phyloP scores from a whole-genome alignment of 2,113 vertebrate species.

The Oenanthe melanoleuca region DNA sequence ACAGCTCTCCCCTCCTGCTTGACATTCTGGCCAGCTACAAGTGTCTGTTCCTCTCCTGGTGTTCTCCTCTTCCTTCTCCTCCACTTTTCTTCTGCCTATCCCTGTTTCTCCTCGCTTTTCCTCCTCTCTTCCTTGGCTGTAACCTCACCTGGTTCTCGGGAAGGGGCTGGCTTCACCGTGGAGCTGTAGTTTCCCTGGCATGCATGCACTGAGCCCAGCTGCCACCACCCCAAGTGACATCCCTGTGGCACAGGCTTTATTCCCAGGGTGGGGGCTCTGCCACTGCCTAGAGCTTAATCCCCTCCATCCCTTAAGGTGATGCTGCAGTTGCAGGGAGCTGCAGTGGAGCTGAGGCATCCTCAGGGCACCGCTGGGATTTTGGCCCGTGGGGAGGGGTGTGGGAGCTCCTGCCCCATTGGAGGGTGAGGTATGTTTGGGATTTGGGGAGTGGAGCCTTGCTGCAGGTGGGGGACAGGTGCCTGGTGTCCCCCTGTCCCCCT shows the following conservation, averaged over 20 bases:
- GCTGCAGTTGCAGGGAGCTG: background rate
- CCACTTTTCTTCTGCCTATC: conserved; percentile 22
- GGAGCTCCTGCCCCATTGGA: background rate
- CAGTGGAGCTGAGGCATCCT: background rate
- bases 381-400: background rate
- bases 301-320: background rate
- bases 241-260: background rate
- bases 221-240: background rate
- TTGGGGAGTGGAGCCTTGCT: background rate
- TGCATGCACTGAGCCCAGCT: background rate
- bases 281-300: background rate
- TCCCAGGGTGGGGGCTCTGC: background rate
- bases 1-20: background rate
- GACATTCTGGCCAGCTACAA: fast-evolving
- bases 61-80: conserved; percentile 41
- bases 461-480: background rate
- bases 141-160: background rate
- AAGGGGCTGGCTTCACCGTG: background rate
- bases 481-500: background rate
- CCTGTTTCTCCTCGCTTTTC: conserved; percentile 19
- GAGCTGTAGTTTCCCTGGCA: background rate
- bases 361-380: background rate
- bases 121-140: conserved; percentile 29
- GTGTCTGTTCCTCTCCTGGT: background rate
- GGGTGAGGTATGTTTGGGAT: background rate